Percentiles rank a stretch among this genome's conserved stretches.
Evolutionary conservation across 1,140 invertebrate species (phyloP).

Genomic region (Anastrepha ludens): DNA sequence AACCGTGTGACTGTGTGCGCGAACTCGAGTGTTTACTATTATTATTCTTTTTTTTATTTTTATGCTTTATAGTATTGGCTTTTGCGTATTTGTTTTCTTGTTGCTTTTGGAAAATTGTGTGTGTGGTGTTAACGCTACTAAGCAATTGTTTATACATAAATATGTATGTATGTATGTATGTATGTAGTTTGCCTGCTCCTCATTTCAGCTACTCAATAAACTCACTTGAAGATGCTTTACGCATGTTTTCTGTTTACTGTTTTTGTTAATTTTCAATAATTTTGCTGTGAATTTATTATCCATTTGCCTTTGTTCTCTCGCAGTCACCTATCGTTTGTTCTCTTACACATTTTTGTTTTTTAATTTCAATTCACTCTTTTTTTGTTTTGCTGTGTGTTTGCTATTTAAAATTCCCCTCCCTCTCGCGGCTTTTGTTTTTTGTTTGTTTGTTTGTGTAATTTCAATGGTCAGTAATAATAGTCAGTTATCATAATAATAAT

Average conservation of each 20-base stretch:
- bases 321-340: background rate
- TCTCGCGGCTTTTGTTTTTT: conserved; percentile 61
- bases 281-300: background rate
- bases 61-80: conserved; percentile 22
- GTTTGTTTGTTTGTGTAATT: background rate
- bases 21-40: background rate
- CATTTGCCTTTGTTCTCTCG: background rate
- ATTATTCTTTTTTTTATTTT: background rate
- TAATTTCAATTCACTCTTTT: background rate
- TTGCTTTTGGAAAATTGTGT: conserved; percentile 78
- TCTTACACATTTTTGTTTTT: background rate
- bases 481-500: conserved; percentile 40
- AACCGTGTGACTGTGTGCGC: background rate
- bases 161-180: background rate
- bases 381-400: background rate
- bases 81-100: conserved; percentile 10
- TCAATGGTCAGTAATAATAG: conserved; percentile 14
- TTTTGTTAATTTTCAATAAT: background rate
- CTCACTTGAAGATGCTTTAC: background rate
- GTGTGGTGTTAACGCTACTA: conserved; percentile 49
- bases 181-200: background rate
- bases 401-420: conserved; percentile 21
- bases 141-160: conserved; percentile 31
- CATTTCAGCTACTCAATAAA: background rate
- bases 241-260: background rate